phyloP scores from a whole-genome alignment of 2,888 invertebrate species.

The Yponomeuta sedellus region DNA sequence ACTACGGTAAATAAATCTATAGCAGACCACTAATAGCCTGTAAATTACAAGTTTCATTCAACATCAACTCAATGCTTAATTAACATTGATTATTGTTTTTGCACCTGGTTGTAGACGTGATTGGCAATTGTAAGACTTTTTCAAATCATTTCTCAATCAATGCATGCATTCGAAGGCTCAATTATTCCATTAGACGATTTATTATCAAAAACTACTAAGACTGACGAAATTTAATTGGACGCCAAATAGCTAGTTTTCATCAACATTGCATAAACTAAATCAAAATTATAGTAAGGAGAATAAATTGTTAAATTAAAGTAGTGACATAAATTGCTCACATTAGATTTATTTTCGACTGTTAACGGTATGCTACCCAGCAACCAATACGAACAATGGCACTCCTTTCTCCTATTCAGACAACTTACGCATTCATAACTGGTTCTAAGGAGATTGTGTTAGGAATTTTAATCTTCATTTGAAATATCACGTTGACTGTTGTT shows the following conservation, averaged over 20 bases:
- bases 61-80: not conserved
- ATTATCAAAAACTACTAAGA: too few species aligned
- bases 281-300: not conserved
- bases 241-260: not conserved
- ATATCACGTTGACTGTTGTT: not conserved
- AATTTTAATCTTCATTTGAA: constrained; percentile 22
- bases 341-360: constrained; percentile 34
- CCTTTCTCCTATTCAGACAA: constrained; percentile 33
- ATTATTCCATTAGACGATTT: too few species aligned
- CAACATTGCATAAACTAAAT: not conserved
- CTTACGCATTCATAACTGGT: constrained; percentile 26
- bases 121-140: not conserved
- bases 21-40: not conserved
- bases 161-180: too few species aligned
- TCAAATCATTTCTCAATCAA: not conserved
- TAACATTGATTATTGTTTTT: not conserved
- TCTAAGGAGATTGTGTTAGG: constrained; percentile 19
- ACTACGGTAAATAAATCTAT: not conserved
- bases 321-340: constrained; percentile 27
- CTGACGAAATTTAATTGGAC: too few species aligned
- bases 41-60: not conserved
- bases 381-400: constrained; percentile 34
- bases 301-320: not conserved
- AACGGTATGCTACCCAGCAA: constrained; percentile 36
- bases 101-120: not conserved